A percentile compares a stretch with the other conserved stretches of the same genome.
Conservation (phyloP, 64 coral and sea anemone species). For the Porites australiensis region DNA sequence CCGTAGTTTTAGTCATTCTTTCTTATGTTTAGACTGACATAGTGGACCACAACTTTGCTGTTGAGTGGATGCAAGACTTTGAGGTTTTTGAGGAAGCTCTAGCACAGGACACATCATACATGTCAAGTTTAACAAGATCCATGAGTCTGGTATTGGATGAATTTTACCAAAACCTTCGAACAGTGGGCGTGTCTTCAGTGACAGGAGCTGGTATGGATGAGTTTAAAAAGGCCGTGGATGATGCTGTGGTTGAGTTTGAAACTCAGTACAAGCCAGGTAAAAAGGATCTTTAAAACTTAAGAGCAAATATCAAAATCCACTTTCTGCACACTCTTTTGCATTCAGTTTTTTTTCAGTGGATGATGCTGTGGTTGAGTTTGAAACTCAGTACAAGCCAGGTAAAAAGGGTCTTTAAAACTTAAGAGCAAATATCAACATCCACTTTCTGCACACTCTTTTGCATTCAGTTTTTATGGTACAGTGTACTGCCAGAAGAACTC, state of each 20-base stretch:
- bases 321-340: too few species aligned
- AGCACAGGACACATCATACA: constrained; percentile 98
- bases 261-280: constrained; percentile 98
- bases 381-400: constrained; percentile 99
- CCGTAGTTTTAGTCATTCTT: not conserved
- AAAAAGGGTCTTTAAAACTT: not conserved
- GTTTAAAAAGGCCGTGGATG: constrained; percentile 74
- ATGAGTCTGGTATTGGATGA: constrained; percentile 98
- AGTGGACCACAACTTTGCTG: constrained; percentile 95
- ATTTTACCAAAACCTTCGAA: constrained; percentile 92
- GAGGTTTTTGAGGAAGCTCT: constrained; percentile 93
- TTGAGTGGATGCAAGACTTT: constrained; percentile 99
- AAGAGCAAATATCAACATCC: too few species aligned
- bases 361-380: constrained; percentile 84
- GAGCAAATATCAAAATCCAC: too few species aligned
- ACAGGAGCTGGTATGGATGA: constrained; percentile 94
- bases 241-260: constrained; percentile 89
- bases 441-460: too few species aligned
- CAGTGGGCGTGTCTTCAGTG: constrained; percentile 96
- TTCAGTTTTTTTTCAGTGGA: too few species aligned
- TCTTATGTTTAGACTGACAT: constrained; percentile 86
- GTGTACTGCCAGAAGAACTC: too few species aligned
- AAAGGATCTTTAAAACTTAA: not conserved
- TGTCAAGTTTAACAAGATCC: constrained; percentile 95
- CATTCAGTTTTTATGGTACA: too few species aligned